Base-by-base conservation (phyloP, 2,797 vertebrate species). In the Sebastes umbrosus region DNA sequence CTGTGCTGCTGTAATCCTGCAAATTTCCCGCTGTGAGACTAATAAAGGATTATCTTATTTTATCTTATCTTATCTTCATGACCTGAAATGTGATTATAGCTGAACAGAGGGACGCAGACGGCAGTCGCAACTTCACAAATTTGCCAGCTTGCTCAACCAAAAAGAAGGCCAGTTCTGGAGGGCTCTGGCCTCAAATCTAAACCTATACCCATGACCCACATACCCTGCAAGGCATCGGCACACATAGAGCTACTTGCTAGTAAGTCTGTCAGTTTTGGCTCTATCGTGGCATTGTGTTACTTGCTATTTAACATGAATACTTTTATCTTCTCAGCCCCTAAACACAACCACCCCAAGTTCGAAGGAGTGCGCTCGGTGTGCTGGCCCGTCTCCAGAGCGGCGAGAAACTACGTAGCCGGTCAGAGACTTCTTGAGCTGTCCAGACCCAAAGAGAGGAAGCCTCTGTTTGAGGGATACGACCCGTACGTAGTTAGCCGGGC, bases 201-300 rank as follows among this genome's bases (percentile, higher is more conserved):
- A 65, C 57, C 66, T 14, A 67, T 59, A n/a, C 12, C 75, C 7
- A 1, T 27, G 18, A 60, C 36, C 20, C 65, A 64, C 54, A 7
- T 73, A 12, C 68, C 82, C 34, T 54, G 78, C 27, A 88, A 69
- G 39, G 82, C 91, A 12, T 93, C 94, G 0, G 68, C 93, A 7
- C 95, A 92, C 66, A 88, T 90, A 50, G 89, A 90, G 60, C 92
- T 92, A 3, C 92, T 96, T 1, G 92, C 96, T n/a, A 78, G 95
- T 96, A 74, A 92, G 94, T 82, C 32, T 22, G 4, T 34, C 2
- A 24, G 4, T 9, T 5, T 13, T 25, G 8, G 1, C 29, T 24
- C 25, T n/a, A 10, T 13, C 39, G 29, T 57, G 18, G 58, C 6
- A 13, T 59, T 14, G 12, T 20, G 63, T 63, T 5, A 6, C 24